Conservation (phyloP, 2,888 invertebrate genomes). For the Pachycephus smyrnensis region DNA sequence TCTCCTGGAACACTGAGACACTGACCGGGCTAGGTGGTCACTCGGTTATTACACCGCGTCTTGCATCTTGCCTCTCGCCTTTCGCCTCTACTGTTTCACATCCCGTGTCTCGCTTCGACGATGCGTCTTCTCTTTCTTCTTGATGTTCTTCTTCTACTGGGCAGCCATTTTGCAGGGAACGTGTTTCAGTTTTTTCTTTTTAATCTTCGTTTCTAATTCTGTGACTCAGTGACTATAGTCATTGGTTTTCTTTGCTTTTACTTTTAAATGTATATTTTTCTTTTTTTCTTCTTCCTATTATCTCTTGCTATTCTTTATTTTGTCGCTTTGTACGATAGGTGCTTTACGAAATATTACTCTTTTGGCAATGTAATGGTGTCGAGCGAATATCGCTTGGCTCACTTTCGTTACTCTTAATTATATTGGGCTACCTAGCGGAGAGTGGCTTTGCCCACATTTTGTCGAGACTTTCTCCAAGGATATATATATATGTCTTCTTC, state of each 20-base stretch:
- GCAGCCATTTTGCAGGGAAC: neutral
- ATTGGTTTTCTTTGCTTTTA: neutral
- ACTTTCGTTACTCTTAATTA: neutral
- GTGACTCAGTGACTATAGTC: neutral
- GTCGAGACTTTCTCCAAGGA: neutral
- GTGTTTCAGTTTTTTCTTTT: neutral
- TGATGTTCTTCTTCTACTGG: neutral
- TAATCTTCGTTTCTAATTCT: neutral
- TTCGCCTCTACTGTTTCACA: neutral
- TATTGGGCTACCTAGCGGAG: neutral
- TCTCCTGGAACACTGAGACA: conserved; percentile 53
- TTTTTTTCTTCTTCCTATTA: neutral
- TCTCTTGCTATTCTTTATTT: neutral
- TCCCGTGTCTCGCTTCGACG: neutral
- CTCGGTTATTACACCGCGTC: conserved; percentile 43
- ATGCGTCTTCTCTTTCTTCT: neutral
- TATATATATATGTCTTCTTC: too few relatives aligned
- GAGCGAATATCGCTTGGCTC: neutral
- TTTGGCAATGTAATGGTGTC: neutral
- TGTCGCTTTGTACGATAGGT: neutral
- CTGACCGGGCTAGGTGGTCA: conserved; percentile 49
- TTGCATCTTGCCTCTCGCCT: conserved; percentile 5
- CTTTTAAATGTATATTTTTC: neutral
- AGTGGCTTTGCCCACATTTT: neutral
- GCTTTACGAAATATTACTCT: neutral